Percentiles rank a stretch among this genome's conserved stretches.
phyloP scores from a whole-genome alignment of 2,888 invertebrate species.

The Choristoneura rosaceana region DNA sequence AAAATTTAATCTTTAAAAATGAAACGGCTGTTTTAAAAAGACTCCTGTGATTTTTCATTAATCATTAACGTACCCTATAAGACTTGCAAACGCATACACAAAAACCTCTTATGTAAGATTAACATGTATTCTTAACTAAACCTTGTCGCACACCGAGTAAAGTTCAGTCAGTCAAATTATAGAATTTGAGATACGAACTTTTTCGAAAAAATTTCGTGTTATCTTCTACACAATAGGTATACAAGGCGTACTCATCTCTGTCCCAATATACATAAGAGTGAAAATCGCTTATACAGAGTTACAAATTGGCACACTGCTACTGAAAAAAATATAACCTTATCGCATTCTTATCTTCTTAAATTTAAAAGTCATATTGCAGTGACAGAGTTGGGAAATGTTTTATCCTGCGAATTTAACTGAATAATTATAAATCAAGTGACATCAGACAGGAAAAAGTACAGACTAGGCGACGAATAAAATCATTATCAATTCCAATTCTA shows the following conservation, averaged over 20 bases:
- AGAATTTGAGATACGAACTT: too few relatives aligned
- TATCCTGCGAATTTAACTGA: too few relatives aligned
- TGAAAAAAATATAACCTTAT: slow-evolving; percentile 32
- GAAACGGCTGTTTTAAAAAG: neutral
- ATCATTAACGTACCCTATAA: slow-evolving; percentile 31
- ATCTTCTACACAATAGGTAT: too few relatives aligned
- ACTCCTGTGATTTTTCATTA: slow-evolving; percentile 19
- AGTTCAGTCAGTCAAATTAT: too few relatives aligned
- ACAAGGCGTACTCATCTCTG: neutral
- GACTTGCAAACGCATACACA: slow-evolving; percentile 16
- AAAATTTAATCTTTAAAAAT: too few relatives aligned
- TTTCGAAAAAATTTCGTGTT: too few relatives aligned
- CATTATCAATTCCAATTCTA: neutral
- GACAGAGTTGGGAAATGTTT: too few relatives aligned
- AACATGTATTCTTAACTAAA: too few relatives aligned
- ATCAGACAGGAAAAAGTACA: too few relatives aligned
- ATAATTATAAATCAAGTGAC: too few relatives aligned
- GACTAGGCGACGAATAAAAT: neutral
- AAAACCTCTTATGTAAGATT: too few relatives aligned
- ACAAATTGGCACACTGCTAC: slow-evolving; percentile 17
- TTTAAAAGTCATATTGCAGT: slow-evolving; percentile 24
- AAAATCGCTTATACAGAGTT: neutral
- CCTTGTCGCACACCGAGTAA: too few relatives aligned
- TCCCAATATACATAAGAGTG: neutral
- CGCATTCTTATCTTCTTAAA: slow-evolving; percentile 25